Evolutionary conservation across 1,140 invertebrate species (phyloP).

Genomic region (Temnothorax nylanderi): DNA sequence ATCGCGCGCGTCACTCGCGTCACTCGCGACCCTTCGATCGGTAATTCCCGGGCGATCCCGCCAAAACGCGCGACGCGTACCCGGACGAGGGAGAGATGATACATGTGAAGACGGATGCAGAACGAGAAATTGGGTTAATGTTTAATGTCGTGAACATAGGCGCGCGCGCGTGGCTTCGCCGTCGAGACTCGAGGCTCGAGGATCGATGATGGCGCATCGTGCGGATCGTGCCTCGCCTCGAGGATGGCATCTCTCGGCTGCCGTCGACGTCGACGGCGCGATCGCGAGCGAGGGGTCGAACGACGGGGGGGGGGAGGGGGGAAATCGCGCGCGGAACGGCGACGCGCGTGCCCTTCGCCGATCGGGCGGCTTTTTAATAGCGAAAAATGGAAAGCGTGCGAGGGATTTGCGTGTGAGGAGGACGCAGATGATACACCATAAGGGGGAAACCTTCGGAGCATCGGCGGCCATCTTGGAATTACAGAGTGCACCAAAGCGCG

Average conservation of each 20-base stretch:
- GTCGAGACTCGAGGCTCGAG: background rate
- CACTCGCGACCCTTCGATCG: no score
- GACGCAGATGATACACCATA: constrained; percentile 72
- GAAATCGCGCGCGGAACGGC: background rate
- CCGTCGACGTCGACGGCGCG: background rate
- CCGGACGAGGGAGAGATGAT: background rate
- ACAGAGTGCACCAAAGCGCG: constrained; percentile 45
- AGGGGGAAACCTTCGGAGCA: constrained; percentile 74
- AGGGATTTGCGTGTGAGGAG: background rate
- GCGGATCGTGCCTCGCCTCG: background rate
- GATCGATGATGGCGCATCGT: constrained; percentile 45
- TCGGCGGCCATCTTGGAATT: constrained; percentile 81
- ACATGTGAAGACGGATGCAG: background rate
- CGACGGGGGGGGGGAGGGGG: background rate
- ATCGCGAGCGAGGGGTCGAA: background rate
- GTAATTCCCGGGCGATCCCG: no score
- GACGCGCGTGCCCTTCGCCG: background rate
- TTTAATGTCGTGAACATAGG: background rate
- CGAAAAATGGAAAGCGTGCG: constrained; percentile 30
- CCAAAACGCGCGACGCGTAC: background rate
- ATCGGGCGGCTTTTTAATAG: background rate
- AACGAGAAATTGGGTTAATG: background rate
- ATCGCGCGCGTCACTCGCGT: background rate
- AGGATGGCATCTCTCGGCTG: background rate
- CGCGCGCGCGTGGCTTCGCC: background rate